These are phyloP conservation scores for Steinernema scapterisci DNA, from an alignment of 2,888 invertebrate species.

Conservation along the genomic window DNA sequence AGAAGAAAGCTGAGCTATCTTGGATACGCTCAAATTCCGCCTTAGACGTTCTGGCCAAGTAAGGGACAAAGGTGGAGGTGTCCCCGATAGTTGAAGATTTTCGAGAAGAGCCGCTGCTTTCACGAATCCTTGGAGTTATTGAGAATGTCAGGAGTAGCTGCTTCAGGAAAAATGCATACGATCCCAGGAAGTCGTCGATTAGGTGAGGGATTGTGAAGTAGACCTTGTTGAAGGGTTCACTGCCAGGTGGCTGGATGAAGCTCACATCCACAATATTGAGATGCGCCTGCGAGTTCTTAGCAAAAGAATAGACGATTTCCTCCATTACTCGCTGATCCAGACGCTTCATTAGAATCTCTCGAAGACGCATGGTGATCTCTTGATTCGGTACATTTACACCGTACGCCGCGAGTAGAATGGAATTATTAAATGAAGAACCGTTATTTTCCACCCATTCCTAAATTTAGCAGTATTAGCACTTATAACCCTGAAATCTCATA, in stretches of 20 bases:
- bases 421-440: slow-evolving; percentile 14
- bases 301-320: slow-evolving; percentile 43
- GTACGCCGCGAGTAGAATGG: slow-evolving; percentile 37
- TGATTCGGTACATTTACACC: slow-evolving; percentile 41
- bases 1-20: slow-evolving; percentile 12
- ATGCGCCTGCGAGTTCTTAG: slow-evolving; percentile 48
- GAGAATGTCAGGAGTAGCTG: slow-evolving; percentile 20
- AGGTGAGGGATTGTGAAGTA: slow-evolving; percentile 14
- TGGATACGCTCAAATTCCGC: slow-evolving; percentile 9
- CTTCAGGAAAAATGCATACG: slow-evolving; percentile 19
- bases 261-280: neutral
- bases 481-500: slow-evolving; percentile 1
- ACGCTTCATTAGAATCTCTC: slow-evolving; percentile 42
- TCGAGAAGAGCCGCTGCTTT: slow-evolving; percentile 6
- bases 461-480: slow-evolving; percentile 19
- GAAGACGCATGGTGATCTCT: slow-evolving; percentile 38
- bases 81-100: neutral
- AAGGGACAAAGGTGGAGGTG: neutral
- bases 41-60: neutral
- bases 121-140: neutral
- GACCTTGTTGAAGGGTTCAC: slow-evolving; percentile 16
- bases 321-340: slow-evolving; percentile 42
- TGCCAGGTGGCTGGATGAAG: slow-evolving; percentile 21
- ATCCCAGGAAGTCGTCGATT: slow-evolving; percentile 10
- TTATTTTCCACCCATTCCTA: slow-evolving; percentile 37